A percentile compares a stretch with the other conserved stretches of the same genome.
These are phyloP conservation scores for Pseudopodoces humilis DNA, from an alignment of 2,113 vertebrate species.

Conservation along the genomic window DNA sequence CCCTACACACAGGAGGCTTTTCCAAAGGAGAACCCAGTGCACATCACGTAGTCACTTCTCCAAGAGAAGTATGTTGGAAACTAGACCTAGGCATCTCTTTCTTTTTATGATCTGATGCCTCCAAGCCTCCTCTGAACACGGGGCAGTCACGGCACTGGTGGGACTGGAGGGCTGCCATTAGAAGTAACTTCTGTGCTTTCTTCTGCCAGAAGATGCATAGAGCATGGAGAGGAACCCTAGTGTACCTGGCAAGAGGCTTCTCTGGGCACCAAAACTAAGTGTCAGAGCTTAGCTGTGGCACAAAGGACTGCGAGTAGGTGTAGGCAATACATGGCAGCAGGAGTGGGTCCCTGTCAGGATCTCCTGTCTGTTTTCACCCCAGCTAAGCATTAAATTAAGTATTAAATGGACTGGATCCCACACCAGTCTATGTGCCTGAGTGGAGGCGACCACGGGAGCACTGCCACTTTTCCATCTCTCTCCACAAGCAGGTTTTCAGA, in stretches of 20 bases:
- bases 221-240: not conserved
- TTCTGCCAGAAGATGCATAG: not conserved
- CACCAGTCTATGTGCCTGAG: accelerated
- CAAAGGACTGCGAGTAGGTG: not conserved
- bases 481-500: not conserved
- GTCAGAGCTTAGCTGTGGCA: not conserved
- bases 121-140: not conserved
- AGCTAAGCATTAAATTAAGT: not conserved
- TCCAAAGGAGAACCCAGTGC: not conserved
- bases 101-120: not conserved
- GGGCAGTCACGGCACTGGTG: not conserved
- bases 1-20: not conserved
- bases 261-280: not conserved
- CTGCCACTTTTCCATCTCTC: not conserved
- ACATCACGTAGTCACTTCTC: not conserved
- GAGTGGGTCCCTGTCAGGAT: not conserved
- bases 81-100: not conserved
- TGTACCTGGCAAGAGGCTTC: not conserved
- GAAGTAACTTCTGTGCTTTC: not conserved
- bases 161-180: not conserved
- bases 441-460: not conserved
- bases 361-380: not conserved
- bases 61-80: not conserved
- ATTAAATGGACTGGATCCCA: not conserved
- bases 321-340: accelerated